Base-by-base conservation (phyloP, 2,888 invertebrate species). In the Xylocampa areola region DNA sequence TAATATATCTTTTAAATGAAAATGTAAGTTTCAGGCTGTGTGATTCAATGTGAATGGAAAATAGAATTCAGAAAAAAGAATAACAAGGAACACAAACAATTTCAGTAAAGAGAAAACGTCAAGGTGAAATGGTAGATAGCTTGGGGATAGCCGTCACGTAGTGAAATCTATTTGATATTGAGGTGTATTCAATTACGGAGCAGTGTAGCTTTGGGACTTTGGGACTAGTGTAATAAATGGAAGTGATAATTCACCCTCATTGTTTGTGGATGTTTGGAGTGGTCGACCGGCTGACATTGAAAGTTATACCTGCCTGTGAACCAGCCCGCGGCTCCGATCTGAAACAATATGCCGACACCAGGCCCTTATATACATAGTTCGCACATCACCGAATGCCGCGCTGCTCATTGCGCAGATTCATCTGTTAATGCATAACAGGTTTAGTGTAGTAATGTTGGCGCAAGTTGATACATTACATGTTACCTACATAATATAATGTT, bases 251-350 rank as follows among this genome's bases (percentile, higher is more conserved):
- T 96, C 96, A 98, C 98, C 96, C 98, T 96, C 94, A 98, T 94
- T 85, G 98, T 97, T 95, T 96, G 96, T 89, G 98, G 97, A 95
- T 96, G 96, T 94, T 96, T 96, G 91, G 97, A 97, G 96, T 98
- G 97, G 96, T 98, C 98, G 92, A 98, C 98, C 85, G 98, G 98
- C 95, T 99, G 98, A 96, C 98, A 99, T 91, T 97, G 96, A 94
- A 97, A 96, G 95, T 96, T 98, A 96, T 99, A 99, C 91, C 97
- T 97, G 90, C 97, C 97, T 90, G 97, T 97, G 94, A 98, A 96
- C 98, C 98, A 99, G 91, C 98, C 98, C 88, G 97, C 96, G 95
- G 96, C 95, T 91, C 96, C 96, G 94, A 98, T 96, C 98, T 98
- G 96, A 94, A 96, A 96, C 94, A 94, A 94, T 87, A 92, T 77